Base-by-base conservation (phyloP, 2,888 invertebrate genomes). In the Oligia fasciuncula region DNA sequence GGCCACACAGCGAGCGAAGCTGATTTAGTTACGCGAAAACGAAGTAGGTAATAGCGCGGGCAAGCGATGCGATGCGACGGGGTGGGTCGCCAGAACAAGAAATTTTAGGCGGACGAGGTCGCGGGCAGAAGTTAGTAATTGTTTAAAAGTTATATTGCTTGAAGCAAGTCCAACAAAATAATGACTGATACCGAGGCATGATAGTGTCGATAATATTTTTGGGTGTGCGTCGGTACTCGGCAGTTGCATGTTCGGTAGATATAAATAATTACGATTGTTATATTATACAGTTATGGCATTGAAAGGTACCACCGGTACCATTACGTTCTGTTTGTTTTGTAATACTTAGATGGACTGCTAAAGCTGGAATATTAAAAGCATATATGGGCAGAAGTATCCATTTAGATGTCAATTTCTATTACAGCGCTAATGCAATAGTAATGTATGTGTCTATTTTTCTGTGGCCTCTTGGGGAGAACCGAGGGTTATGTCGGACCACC, bases 161-260 rank as follows among this genome's bases (percentile, higher is more conserved):
- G 23, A 57, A 57, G 23, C 23, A 60, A 46, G 17, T 40, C 11
- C 14, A 80, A 63, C 29, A 35, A 51, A 43, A 67, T 54, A 77
- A 49, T 63, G 17, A 57, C 3, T 51, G 67, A 76, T 72, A 66
- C 43, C 43, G 14, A 65, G 46, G 23, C 63, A 72, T 72, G 76
- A 83, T 57, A 54, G 14, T 40, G 43, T n/a, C 4, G 40, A 65
- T 51, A 69, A 73, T 23, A 40, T 14, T 65, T 69, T 65, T 23
- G 69, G 46, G 46, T 71, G 51, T 66, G 49, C 40, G 40, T 23
- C 29, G 19, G 23, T 54, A 23, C 57, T 57, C 23, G 43, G 66
- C 57, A n/a, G 75, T 76, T 76, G 81, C 85, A 54, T 81, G 82
- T 74, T 65, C 19, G 49, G 49, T 62, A 49, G 71, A 72, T 60